Base-by-base conservation (phyloP, 2,888 invertebrate genomes). In the Leucophenga maculata region DNA sequence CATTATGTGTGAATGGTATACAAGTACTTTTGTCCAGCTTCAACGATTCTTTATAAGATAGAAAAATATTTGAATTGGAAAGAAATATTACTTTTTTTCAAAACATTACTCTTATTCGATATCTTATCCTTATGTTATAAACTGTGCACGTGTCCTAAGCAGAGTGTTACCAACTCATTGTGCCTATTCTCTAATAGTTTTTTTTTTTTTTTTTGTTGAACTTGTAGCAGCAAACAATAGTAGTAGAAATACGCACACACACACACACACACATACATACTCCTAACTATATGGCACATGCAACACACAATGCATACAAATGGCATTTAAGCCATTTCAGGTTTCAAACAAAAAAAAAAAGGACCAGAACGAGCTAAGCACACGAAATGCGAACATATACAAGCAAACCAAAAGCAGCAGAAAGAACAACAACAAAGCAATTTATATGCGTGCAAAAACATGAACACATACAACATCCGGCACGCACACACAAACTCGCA, bases 241-340 rank as follows among this genome's bases (percentile, higher is more conserved):
- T 18, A 60, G 13, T 11, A 60, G 39, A 60, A 60, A 60, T 18
- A 50, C 14, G 18, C 16, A 52, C 3, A 52, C 52, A 52, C 4
- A 52, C 3, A 52, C 4, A 52, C 20, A 52, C 18, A 52, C 52
- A 52, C 18, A 52, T 52, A 1, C 3, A 52, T 18, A 6, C 20
- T 16, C 6, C 6, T 52, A n/a, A 16, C 9, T 52, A 52, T 52
- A 32, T 57, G 54, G 20, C 55, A 75, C 79, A 81, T 78, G 80
- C 77, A 83, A 77, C 86, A 86, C 80, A 78, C 84, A 86, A 82
- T 86, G 85, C 85, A 85, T 85, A 85, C 82, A 84, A 85, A 86
- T 85, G 80, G 77, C 83, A 82, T 83, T 85, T 81, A 85, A 85
- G 84, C 77, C 74, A 78, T 85, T 79, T 78, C 78, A 76, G 76